Base-by-base conservation (phyloP, 2,797 vertebrate genomes). In the Schizopygopsis pylzovi region DNA sequence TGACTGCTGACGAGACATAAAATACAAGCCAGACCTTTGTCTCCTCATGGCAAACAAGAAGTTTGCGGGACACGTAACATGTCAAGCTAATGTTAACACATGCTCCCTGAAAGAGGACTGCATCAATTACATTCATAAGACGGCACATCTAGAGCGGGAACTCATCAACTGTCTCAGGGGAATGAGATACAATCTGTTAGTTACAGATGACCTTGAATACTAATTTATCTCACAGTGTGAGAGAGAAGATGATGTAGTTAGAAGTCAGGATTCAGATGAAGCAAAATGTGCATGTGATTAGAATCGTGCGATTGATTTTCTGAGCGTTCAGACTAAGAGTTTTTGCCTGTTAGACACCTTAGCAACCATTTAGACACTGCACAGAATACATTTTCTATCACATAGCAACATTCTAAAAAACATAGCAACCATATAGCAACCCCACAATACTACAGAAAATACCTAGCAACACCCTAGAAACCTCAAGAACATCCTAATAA, bases 101-200 rank as follows among this genome's bases (percentile, higher is more conserved):
- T 68, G 41, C 82, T 22, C 22, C 79, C 6, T 76, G 13, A 73
- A 85, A 79, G 39, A 68, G 63, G 20, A 71, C 68, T 85, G 88
- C 87, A 87, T 89, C 90, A 87, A 88, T 88, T 85, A 63, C 86
- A 89, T 80, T 82, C 90, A 89, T 81, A 68, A 83, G 41, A 54
- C 7, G 13, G 41, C 33, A 91, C 91, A 92, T 93, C 93, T 92
- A 91, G 88, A 86, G 86, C 83, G 72, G 85, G 81, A 90, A 82
- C 41, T 93, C 92, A 94, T 92, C 92, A 93, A 81, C 73, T 82
- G 37, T 45, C 72, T 82, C 79, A 37, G 16, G 59, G 81, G 33
- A 59, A 83, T 47, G 39, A 83, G 81, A 83, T 56, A 47, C 87
- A 93, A 80, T 81, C 84, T 85, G 84, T 85, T 85, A 85, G 84